Conservation (phyloP, 1,140 invertebrate genomes). For the Cepaea nemoralis region DNA sequence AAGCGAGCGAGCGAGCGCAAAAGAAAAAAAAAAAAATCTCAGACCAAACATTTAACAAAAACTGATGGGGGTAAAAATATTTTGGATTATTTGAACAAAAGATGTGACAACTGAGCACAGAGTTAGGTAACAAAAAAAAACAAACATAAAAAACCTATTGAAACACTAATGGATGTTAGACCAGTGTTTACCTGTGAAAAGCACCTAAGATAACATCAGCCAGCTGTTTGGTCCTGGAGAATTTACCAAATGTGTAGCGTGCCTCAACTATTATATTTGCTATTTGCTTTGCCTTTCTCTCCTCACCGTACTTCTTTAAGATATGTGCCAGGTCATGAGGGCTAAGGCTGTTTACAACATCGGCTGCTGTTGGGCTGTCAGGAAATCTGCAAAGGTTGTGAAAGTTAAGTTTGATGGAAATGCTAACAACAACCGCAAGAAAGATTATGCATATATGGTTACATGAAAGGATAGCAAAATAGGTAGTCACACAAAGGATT, state of each 20-base stretch:
- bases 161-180: background rate
- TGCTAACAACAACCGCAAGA: no score
- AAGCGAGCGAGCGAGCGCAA: no score
- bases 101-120: background rate
- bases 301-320: constrained; percentile 90
- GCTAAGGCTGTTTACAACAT: constrained; percentile 85
- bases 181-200: constrained; percentile 67
- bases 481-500: no score
- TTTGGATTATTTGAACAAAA: background rate
- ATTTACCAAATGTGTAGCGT: constrained; percentile 83
- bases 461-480: no score
- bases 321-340: constrained; percentile 86
- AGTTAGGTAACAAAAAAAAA: background rate
- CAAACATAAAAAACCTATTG: background rate
- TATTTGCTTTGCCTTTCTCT: constrained; percentile 88
- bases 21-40: no score
- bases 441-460: no score
- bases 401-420: no score
- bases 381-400: constrained; percentile 63
- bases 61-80: no score
- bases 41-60: no score
- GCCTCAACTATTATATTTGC: constrained; percentile 89
- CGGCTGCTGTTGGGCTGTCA: constrained; percentile 83
- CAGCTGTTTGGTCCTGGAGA: constrained; percentile 87
- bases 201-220: constrained; percentile 83